A percentile compares a stretch with the other conserved stretches of the same genome.
Evolutionary conservation across 2,113 vertebrate genomes (phyloP).

Genomic region (Notothenia rossii): DNA sequence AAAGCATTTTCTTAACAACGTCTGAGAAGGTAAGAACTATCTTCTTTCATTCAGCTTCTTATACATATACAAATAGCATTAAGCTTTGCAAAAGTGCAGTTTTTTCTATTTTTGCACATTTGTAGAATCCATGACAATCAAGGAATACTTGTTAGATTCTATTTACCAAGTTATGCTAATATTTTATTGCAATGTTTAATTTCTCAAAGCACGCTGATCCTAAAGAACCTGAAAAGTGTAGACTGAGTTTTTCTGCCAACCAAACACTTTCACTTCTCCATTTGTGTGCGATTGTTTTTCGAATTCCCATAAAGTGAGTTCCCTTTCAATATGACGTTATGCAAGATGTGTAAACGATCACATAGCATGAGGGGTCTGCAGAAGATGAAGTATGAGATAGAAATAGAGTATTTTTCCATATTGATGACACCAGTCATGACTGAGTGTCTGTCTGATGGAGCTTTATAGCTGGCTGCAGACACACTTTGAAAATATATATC

Average conservation of each 20-base stretch:
- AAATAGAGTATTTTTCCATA: conserved; percentile 40
- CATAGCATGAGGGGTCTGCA: neutral
- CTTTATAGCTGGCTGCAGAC: conserved; percentile 3
- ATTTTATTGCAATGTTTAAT: neutral
- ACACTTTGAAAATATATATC: conserved; percentile 54
- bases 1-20: neutral
- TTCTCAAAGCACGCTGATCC: neutral
- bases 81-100: neutral
- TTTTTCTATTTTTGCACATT: neutral
- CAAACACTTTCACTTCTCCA: conserved; percentile 67
- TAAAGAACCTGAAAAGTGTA: neutral
- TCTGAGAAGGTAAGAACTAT: neutral
- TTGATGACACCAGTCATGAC: conserved; percentile 18
- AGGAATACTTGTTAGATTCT: neutral
- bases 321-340: neutral
- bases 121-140: neutral
- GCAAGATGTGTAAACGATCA: neutral
- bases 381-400: neutral
- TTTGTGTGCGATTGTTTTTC: neutral
- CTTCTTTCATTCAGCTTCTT: neutral
- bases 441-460: conserved; percentile 38
- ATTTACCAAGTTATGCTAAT: neutral
- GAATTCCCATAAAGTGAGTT: neutral
- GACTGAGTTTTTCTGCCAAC: conserved; percentile 31
- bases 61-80: neutral